Conservation (phyloP, 1,140 invertebrate genomes). For the Pseudoatta argentina region DNA sequence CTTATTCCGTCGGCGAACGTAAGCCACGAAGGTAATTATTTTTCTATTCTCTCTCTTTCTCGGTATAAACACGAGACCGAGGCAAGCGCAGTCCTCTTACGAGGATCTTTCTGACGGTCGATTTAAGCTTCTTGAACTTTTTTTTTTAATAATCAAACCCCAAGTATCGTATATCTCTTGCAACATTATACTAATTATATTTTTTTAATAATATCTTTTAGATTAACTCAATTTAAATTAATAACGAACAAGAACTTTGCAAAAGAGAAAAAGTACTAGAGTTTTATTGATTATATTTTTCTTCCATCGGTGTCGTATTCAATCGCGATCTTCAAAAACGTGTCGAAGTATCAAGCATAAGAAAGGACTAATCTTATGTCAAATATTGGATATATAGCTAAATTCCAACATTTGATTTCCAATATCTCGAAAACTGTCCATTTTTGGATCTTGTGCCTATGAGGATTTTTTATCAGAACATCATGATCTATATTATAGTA, state of each 20-base stretch:
- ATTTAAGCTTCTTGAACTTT: neutral
- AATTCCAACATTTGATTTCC: no score
- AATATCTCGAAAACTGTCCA: no score
- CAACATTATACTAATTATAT: constrained; percentile 3
- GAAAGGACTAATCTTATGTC: neutral
- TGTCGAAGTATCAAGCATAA: neutral
- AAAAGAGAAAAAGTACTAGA: neutral
- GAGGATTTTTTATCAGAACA: no score
- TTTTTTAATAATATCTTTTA: neutral
- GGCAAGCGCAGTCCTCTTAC: constrained; percentile 17
- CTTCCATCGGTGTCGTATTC: neutral
- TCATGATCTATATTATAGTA: no score
- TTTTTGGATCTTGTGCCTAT: no score
- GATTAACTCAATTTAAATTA: constrained; percentile 1
- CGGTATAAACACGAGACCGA: constrained; percentile 55
- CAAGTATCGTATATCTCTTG: neutral
- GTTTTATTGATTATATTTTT: neutral
- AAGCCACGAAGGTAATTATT: constrained; percentile 68
- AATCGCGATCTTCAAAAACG: neutral
- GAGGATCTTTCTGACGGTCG: neutral
- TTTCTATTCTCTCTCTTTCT: constrained; percentile 35
- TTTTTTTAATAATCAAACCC: no score
- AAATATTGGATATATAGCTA: no score
- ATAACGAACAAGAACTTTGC: neutral
- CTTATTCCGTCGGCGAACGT: neutral